Conservation (phyloP, 2,113 vertebrate genomes). For the Stictonetta naevosa region DNA sequence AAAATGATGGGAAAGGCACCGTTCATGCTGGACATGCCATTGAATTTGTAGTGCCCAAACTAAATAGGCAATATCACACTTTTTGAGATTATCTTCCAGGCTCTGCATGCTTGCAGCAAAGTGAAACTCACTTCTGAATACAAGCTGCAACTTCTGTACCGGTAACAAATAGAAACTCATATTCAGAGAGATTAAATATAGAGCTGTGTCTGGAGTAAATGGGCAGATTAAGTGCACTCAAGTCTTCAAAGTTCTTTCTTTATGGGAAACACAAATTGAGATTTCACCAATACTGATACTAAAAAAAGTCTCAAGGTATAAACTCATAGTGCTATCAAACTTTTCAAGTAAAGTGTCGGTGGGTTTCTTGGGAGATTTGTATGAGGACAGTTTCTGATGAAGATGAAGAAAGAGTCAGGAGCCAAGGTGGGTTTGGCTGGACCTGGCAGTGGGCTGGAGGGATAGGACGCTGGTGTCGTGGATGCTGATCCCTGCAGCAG, state of each 20-base stretch:
- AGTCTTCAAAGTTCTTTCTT: neutral
- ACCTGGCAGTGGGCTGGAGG: rapidly evolving
- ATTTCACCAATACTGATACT: neutral
- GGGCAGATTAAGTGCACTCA: neutral
- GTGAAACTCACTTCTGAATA: neutral
- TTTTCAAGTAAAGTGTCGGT: neutral
- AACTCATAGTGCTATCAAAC: neutral
- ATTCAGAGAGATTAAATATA: neutral
- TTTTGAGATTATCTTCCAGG: neutral
- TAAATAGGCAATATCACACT: neutral
- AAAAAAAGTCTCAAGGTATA: neutral
- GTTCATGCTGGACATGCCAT: neutral
- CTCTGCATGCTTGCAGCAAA: neutral
- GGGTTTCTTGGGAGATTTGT: neutral
- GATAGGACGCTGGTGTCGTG: neutral
- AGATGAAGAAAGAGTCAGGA: neutral
- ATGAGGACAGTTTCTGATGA: neutral
- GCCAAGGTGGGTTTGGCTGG: neutral
- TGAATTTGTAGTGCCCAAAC: neutral
- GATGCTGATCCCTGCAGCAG: rapidly evolving
- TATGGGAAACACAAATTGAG: neutral
- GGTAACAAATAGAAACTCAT: neutral
- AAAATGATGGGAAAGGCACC: neutral
- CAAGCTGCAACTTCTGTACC: neutral
- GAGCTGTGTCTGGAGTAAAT: neutral